These are phyloP conservation scores for Drosophila buzzatii DNA, from an alignment of 2,888 invertebrate species.

Conservation along the genomic window DNA sequence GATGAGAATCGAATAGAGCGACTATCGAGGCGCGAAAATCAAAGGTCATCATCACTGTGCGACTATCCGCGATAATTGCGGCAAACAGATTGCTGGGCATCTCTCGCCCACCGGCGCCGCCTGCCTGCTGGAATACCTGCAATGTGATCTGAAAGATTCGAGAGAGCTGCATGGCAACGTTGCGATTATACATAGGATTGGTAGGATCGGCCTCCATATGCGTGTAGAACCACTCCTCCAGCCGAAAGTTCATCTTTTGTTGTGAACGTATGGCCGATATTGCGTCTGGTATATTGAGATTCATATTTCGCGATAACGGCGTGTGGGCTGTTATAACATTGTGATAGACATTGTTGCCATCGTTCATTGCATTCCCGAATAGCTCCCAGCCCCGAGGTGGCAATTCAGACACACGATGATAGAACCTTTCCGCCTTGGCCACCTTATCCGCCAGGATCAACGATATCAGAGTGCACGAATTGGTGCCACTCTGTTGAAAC, in stretches of 20 bases:
- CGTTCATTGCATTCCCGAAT: slow-evolving; percentile 87
- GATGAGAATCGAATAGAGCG: slow-evolving; percentile 81
- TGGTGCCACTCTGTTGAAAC: slow-evolving; percentile 86
- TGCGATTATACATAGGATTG: slow-evolving; percentile 66
- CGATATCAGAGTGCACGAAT: slow-evolving; percentile 88
- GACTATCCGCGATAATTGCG: slow-evolving; percentile 81
- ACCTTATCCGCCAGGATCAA: slow-evolving; percentile 87
- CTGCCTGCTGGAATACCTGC: slow-evolving; percentile 69
- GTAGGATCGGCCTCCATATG: slow-evolving; percentile 79
- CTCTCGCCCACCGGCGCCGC: slow-evolving; percentile 24
- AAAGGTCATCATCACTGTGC: slow-evolving; percentile 79
- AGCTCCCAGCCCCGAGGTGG: slow-evolving; percentile 85
- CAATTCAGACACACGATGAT: slow-evolving; percentile 62
- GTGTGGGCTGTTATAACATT: slow-evolving; percentile 82
- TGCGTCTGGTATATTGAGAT: slow-evolving; percentile 87
- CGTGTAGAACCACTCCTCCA: slow-evolving; percentile 82
- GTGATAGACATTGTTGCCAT: slow-evolving; percentile 87
- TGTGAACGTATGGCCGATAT: slow-evolving; percentile 84
- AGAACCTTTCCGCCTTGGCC: slow-evolving; percentile 66
- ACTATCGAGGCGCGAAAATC: slow-evolving; percentile 76
- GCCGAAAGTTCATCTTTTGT: slow-evolving; percentile 72
- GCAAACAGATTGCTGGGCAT: slow-evolving; percentile 69
- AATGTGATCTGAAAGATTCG: slow-evolving; percentile 77
- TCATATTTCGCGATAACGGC: slow-evolving; percentile 85
- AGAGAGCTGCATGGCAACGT: slow-evolving; percentile 73